Conservation (phyloP, 2,888 invertebrate species). For the Chelonus formosanus region DNA sequence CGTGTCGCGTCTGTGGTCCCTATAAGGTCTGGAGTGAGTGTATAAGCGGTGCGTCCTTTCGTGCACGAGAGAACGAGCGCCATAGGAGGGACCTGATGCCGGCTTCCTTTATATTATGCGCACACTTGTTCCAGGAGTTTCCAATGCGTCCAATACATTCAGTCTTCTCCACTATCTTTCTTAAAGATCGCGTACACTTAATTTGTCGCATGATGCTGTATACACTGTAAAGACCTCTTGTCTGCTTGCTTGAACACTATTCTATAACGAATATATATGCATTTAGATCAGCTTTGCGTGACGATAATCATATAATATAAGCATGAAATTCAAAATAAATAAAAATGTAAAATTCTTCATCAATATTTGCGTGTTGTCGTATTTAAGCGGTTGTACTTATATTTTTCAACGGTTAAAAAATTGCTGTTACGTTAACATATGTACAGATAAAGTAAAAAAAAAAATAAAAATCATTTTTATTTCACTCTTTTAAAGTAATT, state of each 20-base stretch:
- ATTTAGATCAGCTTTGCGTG: slow-evolving; percentile 4
- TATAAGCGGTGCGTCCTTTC: slow-evolving; percentile 14
- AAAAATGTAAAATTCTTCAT: slow-evolving; percentile 1
- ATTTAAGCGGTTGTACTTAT: no score
- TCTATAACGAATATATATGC: not conserved
- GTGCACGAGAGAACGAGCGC: not conserved
- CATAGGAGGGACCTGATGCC: not conserved
- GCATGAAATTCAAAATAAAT: slow-evolving; percentile 16
- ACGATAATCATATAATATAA: not conserved
- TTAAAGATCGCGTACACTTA: slow-evolving; percentile 45
- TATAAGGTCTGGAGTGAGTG: slow-evolving; percentile 26
- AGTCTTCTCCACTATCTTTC: slow-evolving; percentile 37
- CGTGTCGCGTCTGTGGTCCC: slow-evolving; percentile 30
- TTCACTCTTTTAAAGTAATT: not conserved
- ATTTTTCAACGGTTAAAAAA: not conserved
- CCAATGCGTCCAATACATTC: slow-evolving; percentile 31
- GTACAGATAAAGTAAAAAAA: not conserved
- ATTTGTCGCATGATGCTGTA: slow-evolving; percentile 41
- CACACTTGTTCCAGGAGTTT: slow-evolving; percentile 34
- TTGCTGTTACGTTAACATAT: not conserved
- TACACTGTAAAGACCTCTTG: slow-evolving; percentile 8
- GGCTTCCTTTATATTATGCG: slow-evolving; percentile 27
- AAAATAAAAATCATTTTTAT: not conserved
- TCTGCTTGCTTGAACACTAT: not conserved
- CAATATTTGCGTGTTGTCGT: not conserved